These are phyloP conservation scores for Brotula barbata DNA, from an alignment of 2,797 vertebrate genomes.

Conservation along the genomic window DNA sequence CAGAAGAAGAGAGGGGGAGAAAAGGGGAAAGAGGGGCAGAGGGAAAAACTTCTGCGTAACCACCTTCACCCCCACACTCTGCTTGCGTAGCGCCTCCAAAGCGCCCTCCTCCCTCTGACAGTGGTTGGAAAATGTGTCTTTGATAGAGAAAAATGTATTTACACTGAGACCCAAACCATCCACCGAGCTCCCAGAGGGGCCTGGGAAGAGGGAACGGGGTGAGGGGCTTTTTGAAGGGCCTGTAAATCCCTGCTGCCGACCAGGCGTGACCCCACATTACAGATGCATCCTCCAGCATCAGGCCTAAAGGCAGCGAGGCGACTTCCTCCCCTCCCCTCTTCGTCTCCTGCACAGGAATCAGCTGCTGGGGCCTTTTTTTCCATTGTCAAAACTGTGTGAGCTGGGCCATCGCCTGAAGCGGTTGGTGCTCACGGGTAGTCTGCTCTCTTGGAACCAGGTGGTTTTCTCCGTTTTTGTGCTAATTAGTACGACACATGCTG, in stretches of 20 bases:
- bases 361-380: conserved; percentile 19
- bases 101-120: conserved; percentile 42
- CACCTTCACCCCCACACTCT: conserved; percentile 22
- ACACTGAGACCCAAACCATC: conserved; percentile 58
- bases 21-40: conserved; percentile 1
- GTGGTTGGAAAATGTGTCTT: conserved; percentile 78
- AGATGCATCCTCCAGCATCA: conserved; percentile 36
- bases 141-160: conserved; percentile 71
- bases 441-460: not conserved
- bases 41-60: conserved; percentile 6
- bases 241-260: conserved; percentile 49
- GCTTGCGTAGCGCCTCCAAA: conserved; percentile 19
- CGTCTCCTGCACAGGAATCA: conserved; percentile 19
- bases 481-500: not conserved
- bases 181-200: conserved; percentile 44
- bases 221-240: conserved; percentile 30
- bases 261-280: conserved; percentile 48
- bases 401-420: not conserved
- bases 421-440: not conserved
- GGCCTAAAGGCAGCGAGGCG: conserved; percentile 12
- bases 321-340: conserved; percentile 8
- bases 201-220: conserved; percentile 12
- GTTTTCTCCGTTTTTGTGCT: conserved; percentile 16
- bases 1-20: conserved; percentile 29
- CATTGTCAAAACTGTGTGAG: not conserved